Percentiles rank a stretch among this genome's conserved stretches.
Conservation (phyloP, 92 coral and sea anemone species). For the Palythoa caribaeorum region DNA sequence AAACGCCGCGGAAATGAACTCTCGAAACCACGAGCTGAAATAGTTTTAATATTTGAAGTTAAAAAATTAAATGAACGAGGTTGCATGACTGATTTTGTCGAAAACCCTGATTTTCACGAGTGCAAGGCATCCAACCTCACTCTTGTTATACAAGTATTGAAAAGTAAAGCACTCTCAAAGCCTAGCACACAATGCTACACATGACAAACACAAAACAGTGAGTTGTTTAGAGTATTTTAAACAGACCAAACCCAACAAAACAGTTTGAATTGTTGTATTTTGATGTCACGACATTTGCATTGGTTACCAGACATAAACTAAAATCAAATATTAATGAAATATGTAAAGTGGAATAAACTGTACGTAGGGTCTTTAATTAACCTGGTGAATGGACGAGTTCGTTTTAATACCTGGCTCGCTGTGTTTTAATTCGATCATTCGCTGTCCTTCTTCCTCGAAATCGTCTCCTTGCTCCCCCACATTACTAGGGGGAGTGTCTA, state of each 20-base stretch:
- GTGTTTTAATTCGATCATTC: conserved; percentile 86
- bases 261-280: conserved; percentile 37
- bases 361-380: conserved; percentile 18
- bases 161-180: conserved; percentile 12
- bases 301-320: conserved; percentile 42
- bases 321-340: conserved; percentile 51
- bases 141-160: not conserved
- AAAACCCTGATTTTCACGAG: conserved; percentile 25
- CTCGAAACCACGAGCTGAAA: not conserved
- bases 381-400: not conserved
- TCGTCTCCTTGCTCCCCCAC: conserved; percentile 53
- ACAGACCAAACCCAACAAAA: conserved; percentile 28
- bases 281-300: conserved; percentile 40
- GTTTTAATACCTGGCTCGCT: conserved; percentile 79
- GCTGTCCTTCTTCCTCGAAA: conserved; percentile 69
- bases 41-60: not conserved
- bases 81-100: not conserved
- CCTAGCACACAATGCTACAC: conserved; percentile 1
- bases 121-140: not conserved
- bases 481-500: conserved; percentile 42
- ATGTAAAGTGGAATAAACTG: conserved; percentile 14
- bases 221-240: not conserved
- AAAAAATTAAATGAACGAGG: not conserved
- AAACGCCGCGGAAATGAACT: conserved; percentile 5
- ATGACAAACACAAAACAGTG: conserved; percentile 18